phyloP scores from a whole-genome alignment of 1,140 invertebrate genomes.

The Sycophaga agraensis region DNA sequence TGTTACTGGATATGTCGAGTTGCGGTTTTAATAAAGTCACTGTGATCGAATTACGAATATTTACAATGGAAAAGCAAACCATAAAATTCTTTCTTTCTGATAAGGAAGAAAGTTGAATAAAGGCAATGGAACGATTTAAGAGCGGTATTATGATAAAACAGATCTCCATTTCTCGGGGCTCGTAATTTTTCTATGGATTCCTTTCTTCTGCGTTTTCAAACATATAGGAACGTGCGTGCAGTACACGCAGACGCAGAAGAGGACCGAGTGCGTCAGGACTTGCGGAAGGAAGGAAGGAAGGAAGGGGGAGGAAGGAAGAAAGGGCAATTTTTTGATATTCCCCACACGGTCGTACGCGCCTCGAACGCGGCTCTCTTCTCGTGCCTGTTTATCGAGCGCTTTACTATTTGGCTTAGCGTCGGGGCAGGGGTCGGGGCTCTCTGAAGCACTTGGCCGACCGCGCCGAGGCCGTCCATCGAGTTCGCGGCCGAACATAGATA shows the following conservation, averaged over 20 bases:
- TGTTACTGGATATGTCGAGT: too few relatives aligned
- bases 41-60: too few relatives aligned
- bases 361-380: constrained; percentile 6
- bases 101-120: neutral
- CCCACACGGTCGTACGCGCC: neutral
- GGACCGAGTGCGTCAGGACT: neutral
- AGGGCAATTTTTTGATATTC: constrained; percentile 2
- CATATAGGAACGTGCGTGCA: too few relatives aligned
- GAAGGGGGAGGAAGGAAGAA: neutral
- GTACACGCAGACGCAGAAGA: too few relatives aligned
- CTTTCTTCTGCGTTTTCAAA: neutral
- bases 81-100: too few relatives aligned
- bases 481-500: constrained; percentile 20
- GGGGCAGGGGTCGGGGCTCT: constrained; percentile 12
- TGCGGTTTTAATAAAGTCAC: too few relatives aligned
- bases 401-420: constrained; percentile 29
- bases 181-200: neutral
- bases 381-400: constrained; percentile 28
- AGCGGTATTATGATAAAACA: neutral
- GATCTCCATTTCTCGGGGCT: neutral
- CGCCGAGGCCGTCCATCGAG: constrained; percentile 25
- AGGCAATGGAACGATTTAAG: neutral
- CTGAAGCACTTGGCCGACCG: constrained; percentile 1
- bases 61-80: too few relatives aligned
- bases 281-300: neutral